These are phyloP conservation scores for Cephalotes varians DNA, from an alignment of 2,888 invertebrate genomes.

Conservation along the genomic window DNA sequence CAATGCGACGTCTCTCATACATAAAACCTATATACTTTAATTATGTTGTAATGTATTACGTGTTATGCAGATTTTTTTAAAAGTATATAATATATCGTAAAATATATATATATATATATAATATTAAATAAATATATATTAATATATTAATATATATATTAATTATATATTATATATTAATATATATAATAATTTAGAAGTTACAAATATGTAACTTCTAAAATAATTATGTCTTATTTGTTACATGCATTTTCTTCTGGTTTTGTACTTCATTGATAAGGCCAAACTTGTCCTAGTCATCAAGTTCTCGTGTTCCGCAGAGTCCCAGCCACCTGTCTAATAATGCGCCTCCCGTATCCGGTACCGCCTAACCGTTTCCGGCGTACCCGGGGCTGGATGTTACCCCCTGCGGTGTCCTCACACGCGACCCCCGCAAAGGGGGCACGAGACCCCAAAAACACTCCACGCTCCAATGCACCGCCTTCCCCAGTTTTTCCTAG, in stretches of 20 bases:
- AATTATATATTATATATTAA: neutral
- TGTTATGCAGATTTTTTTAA: neutral
- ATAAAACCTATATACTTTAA: neutral
- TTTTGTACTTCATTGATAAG: constrained; percentile 19
- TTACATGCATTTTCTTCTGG: neutral
- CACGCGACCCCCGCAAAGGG: constrained; percentile 56
- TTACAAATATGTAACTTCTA: neutral
- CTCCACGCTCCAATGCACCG: constrained; percentile 73
- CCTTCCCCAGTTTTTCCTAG: constrained; percentile 45
- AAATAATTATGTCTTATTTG: neutral
- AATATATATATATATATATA: neutral
- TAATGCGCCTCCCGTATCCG: constrained; percentile 79
- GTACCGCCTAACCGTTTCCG: constrained; percentile 80
- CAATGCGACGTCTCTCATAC: neutral
- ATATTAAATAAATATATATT: too few species aligned
- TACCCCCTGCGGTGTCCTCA: constrained; percentile 79
- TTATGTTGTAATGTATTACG: neutral
- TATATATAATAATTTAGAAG: neutral
- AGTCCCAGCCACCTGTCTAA: constrained; percentile 82
- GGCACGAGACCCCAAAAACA: constrained; percentile 77
- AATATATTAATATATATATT: neutral
- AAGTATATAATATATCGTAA: neutral
- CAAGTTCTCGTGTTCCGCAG: constrained; percentile 42
- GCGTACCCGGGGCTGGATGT: constrained; percentile 78
- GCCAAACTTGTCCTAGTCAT: constrained; percentile 56